Evolutionary conservation across 2,888 invertebrate species (phyloP).

Genomic region (Scaptomyza reducta): DNA sequence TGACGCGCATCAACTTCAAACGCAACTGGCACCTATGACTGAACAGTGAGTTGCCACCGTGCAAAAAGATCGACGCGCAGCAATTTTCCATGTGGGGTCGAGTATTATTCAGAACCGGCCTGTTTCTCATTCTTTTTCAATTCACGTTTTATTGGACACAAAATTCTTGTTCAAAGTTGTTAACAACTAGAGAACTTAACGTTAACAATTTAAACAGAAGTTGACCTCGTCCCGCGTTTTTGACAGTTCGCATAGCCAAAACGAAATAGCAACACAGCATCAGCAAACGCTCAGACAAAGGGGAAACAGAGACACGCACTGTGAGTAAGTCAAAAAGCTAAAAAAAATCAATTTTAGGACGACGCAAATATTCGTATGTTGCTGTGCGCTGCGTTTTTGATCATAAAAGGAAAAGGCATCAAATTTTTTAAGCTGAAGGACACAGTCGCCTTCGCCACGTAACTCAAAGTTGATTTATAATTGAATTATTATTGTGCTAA

Average conservation of each 20-base stretch:
- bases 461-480: background rate
- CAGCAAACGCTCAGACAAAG: slow-evolving; percentile 53
- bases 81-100: slow-evolving; percentile 58
- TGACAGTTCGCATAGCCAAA: slow-evolving; percentile 43
- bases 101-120: slow-evolving; percentile 54
- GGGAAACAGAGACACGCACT: slow-evolving; percentile 42
- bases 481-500: slow-evolving; percentile 1
- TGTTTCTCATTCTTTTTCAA: slow-evolving; percentile 51
- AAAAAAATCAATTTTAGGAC: slow-evolving; percentile 54
- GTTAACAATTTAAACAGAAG: slow-evolving; percentile 16
- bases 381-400: background rate
- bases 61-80: slow-evolving; percentile 40
- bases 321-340: slow-evolving; percentile 40
- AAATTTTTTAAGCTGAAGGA: background rate
- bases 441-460: background rate
- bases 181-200: slow-evolving; percentile 22
- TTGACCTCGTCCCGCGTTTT: slow-evolving; percentile 29
- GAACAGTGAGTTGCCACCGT: slow-evolving; percentile 39
- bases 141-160: slow-evolving; percentile 47
- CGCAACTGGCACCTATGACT: slow-evolving; percentile 40
- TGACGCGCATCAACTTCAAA: slow-evolving; percentile 39
- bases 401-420: slow-evolving; percentile 1
- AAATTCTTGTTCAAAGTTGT: slow-evolving; percentile 45
- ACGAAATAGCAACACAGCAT: slow-evolving; percentile 56
- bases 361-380: slow-evolving; percentile 4